Base-by-base conservation (phyloP, 2,888 invertebrate species). In the Galeopsomyia nigrocyanea region DNA sequence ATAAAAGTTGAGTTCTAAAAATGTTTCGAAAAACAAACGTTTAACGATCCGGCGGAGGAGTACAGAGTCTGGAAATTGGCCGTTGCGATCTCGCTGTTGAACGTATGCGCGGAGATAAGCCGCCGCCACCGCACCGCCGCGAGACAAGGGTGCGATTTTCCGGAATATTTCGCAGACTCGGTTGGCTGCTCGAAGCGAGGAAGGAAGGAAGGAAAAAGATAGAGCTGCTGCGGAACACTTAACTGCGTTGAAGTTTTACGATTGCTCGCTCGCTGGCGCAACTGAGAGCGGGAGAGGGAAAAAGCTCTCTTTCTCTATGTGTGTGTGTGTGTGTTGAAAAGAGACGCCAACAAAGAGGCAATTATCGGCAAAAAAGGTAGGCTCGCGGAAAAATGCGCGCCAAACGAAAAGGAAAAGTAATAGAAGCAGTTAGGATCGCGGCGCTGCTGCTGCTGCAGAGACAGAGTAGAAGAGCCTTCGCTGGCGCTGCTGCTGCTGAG, bases 271-370 rank as follows among this genome's bases (percentile, higher is more conserved):
- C 39, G 39, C 39, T 7, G 7, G 31, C 31, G 53, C 47, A 14
- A 62, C 47, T 31, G 22, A 63, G 58, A 58, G 53, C 22, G 46
- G 62, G 68, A 46, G 62, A 22, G 31, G 51, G 62, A 49, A 56
- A 50, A 58, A 62, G 22, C 62, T 26, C 61, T 64, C 39, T 39
- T 10, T n/a, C n/a, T n/a, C n/a, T n/a, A n/a, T n/a, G n/a, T n/a
- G n/a, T n/a, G n/a, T n/a, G n/a, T 31, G 7, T 10, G 10, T 10
- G 22, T 17, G 62, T 14, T 63, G 17, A 55, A 53, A 53, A 73
- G 60, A 68, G 64, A 73, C 49, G 68, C 68, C 63, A 73, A 73
- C 72, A 68, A 68, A 73, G 72, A 73, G 64, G 68, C 64, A 73
- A 73, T 73, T 73, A 73, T 73, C 64, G 60, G 60, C 64, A 73